phyloP scores from a whole-genome alignment of 2,113 vertebrate species.

The Tetrax tetrax region DNA sequence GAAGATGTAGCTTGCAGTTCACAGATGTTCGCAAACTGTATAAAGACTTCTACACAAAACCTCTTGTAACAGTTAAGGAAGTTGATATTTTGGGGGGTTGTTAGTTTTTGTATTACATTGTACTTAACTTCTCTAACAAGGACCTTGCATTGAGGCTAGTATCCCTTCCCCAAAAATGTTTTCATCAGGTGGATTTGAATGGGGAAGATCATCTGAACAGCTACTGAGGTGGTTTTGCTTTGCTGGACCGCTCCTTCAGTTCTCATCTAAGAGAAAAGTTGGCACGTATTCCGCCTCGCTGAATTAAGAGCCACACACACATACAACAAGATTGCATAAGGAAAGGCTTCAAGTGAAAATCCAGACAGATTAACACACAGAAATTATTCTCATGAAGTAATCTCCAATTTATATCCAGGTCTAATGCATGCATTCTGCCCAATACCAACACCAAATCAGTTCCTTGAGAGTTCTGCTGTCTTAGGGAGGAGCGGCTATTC shows the following conservation, averaged over 20 bases:
- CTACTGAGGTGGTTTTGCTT: neutral
- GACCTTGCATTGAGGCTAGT: neutral
- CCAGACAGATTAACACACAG: neutral
- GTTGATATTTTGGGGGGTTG: fast-evolving
- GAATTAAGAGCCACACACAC: neutral
- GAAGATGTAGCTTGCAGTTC: neutral
- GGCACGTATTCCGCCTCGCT: fast-evolving
- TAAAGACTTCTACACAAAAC: neutral
- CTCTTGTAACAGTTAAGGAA: neutral
- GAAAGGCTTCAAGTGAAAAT: neutral
- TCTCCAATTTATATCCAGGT: neutral
- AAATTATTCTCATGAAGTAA: neutral
- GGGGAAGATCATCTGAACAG: neutral
- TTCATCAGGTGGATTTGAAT: neutral
- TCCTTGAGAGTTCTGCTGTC: neutral
- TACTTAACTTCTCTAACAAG: neutral
- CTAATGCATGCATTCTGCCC: neutral
- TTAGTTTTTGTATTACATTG: neutral
- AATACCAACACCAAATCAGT: neutral
- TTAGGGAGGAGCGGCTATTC: neutral
- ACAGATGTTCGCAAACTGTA: neutral
- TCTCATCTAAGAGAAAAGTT: neutral
- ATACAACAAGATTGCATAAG: neutral
- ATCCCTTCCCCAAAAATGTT: neutral
- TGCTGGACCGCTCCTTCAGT: neutral